Conservation (phyloP, 2,797 vertebrate genomes). For the Odontamblyopus rebecca region DNA sequence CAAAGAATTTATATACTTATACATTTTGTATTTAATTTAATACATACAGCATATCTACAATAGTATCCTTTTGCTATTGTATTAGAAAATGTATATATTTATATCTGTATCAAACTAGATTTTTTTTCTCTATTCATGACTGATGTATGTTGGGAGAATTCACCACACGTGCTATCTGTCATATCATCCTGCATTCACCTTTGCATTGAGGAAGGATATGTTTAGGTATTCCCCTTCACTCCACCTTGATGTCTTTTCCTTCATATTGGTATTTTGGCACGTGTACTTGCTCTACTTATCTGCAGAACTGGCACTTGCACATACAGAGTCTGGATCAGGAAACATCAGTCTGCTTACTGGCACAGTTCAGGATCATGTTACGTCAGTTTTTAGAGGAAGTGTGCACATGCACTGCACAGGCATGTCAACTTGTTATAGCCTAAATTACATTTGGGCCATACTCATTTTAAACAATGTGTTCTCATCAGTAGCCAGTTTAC, state of each 20-base stretch:
- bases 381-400: conserved; percentile 41
- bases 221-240: conserved; percentile 18
- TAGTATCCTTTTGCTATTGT: not conserved
- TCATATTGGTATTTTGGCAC: conserved; percentile 10
- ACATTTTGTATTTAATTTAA: not conserved
- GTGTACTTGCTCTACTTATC: conserved; percentile 24
- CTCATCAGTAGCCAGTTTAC: conserved; percentile 37
- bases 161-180: not conserved
- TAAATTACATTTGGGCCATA: not conserved
- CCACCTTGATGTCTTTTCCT: not conserved
- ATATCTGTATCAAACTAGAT: not conserved
- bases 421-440: not conserved
- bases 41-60: not conserved
- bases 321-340: conserved; percentile 37
- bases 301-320: conserved; percentile 29
- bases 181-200: conserved; percentile 1
- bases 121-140: conserved; percentile 2
- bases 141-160: conserved; percentile 28
- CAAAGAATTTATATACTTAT: too few relatives aligned
- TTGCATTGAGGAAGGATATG: not conserved
- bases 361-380: conserved; percentile 64
- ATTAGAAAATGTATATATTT: not conserved
- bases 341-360: conserved; percentile 65
- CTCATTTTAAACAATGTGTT: conserved; percentile 28
- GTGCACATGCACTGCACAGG: conserved; percentile 16